These are phyloP conservation scores for Scylla paramamosain DNA, from an alignment of 1,140 invertebrate genomes.

Conservation along the genomic window DNA sequence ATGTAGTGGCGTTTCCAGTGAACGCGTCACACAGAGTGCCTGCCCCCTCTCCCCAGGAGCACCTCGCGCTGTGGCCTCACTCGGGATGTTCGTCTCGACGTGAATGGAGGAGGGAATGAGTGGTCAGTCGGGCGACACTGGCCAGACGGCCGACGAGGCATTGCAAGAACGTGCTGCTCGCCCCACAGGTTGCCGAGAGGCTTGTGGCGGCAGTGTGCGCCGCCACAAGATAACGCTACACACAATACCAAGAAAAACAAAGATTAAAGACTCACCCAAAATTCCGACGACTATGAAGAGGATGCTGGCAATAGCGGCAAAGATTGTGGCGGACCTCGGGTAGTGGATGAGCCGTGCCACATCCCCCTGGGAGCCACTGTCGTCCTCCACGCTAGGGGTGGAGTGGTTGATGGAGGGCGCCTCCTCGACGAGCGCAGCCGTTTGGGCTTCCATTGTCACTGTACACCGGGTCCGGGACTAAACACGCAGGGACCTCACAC, in stretches of 20 bases:
- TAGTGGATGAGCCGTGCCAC: slow-evolving; percentile 80
- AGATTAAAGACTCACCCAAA: slow-evolving; percentile 83
- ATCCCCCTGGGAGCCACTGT: background rate
- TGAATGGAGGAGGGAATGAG: background rate
- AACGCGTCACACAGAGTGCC: background rate
- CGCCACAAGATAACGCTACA: background rate
- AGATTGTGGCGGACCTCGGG: slow-evolving; percentile 87
- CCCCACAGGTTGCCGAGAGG: background rate
- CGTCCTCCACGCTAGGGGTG: background rate
- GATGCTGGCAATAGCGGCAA: slow-evolving; percentile 88
- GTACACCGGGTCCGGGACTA: background rate
- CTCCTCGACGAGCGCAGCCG: slow-evolving; percentile 25
- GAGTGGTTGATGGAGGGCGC: background rate
- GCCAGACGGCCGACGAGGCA: background rate
- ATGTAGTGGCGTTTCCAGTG: background rate
- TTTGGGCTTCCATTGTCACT: slow-evolving; percentile 24
- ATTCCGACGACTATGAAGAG: slow-evolving; percentile 89
- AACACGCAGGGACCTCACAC: background rate
- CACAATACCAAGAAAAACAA: background rate
- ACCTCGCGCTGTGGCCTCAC: background rate
- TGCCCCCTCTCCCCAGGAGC: background rate
- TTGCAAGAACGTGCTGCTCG: background rate
- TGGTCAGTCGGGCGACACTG: background rate
- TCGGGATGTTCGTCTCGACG: slow-evolving; percentile 1
- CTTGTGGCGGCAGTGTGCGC: background rate